Percentiles rank a stretch among this genome's conserved stretches.
These are phyloP conservation scores for Thamnaconus septentrionalis DNA, from an alignment of 2,113 vertebrate species.

Conservation along the genomic window DNA sequence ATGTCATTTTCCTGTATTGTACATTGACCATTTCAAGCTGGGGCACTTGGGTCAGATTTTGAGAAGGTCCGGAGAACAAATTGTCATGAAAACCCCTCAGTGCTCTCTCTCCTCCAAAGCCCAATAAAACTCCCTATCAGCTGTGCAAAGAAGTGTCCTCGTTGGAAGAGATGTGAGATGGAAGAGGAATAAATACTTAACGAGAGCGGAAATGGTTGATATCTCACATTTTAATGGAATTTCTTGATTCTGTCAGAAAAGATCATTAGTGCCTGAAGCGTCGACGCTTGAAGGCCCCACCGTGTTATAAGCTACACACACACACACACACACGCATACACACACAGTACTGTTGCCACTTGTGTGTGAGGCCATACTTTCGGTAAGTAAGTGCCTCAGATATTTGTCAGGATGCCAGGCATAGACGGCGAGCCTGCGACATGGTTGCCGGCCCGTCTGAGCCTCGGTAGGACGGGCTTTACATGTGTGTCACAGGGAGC, in stretches of 20 bases:
- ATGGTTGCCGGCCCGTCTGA: constrained; percentile 54
- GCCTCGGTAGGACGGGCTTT: constrained; percentile 34
- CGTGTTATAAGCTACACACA: not conserved
- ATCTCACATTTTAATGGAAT: constrained; percentile 46
- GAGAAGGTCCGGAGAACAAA: not conserved
- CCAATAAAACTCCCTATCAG: constrained; percentile 2
- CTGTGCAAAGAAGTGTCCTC: constrained; percentile 6
- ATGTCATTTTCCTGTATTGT: too few relatives aligned
- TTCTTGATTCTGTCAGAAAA: constrained; percentile 58
- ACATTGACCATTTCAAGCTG: constrained; percentile 3
- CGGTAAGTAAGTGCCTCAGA: constrained; percentile 66
- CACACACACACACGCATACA: too few relatives aligned
- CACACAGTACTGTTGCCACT: constrained; percentile 47
- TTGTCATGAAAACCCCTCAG: not conserved
- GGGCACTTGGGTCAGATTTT: constrained; percentile 4
- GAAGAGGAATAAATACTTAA: constrained; percentile 50
- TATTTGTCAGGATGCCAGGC: constrained; percentile 75
- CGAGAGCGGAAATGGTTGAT: constrained; percentile 34
- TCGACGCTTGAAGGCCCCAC: constrained; percentile 28
- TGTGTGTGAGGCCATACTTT: constrained; percentile 58
- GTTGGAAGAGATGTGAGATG: constrained; percentile 13
- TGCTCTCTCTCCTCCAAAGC: not conserved
- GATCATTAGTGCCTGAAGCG: constrained; percentile 13
- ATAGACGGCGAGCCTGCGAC: constrained; percentile 62
- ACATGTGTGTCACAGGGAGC: constrained; percentile 34